Base-by-base conservation (phyloP, 2,888 invertebrate species). In the Orchesella flavescens region DNA sequence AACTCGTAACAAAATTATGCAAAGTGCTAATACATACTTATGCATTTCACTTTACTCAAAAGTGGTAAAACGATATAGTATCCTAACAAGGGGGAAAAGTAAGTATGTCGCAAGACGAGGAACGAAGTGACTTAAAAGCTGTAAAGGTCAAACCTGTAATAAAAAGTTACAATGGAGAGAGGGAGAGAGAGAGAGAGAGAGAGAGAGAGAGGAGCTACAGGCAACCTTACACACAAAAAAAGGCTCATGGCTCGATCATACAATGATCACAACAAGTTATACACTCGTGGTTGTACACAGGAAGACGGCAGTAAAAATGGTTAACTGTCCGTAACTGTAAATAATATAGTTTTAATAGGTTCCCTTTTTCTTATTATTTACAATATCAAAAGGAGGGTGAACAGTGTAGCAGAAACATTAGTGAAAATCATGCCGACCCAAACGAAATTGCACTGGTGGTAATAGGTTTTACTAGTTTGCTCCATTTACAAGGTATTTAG, bases 261-360 rank as follows among this genome's bases (percentile, higher is more conserved):
- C 34, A 34, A 34, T 34, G 34, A 34, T 34, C 34, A 34, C 34
- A 34, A 34, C 34, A 34, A 34, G 34, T 34, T 34, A 7, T 46
- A 10, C 53, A 5, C 53, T 2, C 44, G 66, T 43, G 34, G 34
- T 34, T 34, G 34, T 21, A 12, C 21, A 57, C 77, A 77, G 77
- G 77, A 77, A 77, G 69, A 69, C 59, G 69, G 77, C 65, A 77
- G 69, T 77, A 77, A 77, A 77, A 77, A 24, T 77, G 77, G 77
- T 77, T 77, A 77, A 77, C 77, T 69, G 61, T 59, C 77, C 77
- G 61, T 77, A 77, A 77, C 77, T 76, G 77, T 77, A 77, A 77
- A 68, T 65, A 65, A 75, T 65, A 65, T 65, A 65, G 61, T 65
- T 75, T 75, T 65, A 75, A 73, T 73, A 73, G 61, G 57, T 34